Evolutionary conservation across 2,888 invertebrate genomes (phyloP).

Genomic region (Halictus quadricinctus): DNA sequence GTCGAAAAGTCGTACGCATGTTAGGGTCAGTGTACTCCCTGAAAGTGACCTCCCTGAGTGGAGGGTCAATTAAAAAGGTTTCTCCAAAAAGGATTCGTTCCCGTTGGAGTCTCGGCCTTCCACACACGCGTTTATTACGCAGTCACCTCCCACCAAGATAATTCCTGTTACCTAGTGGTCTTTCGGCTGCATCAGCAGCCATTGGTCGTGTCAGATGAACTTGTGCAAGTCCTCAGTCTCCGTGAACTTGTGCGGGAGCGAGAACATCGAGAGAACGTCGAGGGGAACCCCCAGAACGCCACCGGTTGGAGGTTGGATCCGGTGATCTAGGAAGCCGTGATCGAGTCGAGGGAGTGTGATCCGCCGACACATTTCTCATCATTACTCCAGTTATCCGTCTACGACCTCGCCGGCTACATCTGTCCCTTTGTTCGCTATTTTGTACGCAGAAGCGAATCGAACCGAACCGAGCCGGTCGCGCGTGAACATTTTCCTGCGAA

Average conservation of each 20-base stretch:
- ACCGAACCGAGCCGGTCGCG: not conserved
- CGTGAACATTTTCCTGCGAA: conserved; percentile 14
- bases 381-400: not conserved
- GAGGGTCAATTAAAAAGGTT: not conserved
- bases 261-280: not conserved
- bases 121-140: conserved; percentile 53
- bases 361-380: conserved; percentile 14
- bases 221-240: conserved; percentile 30
- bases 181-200: conserved; percentile 58
- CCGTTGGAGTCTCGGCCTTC: not conserved
- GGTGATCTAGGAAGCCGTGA: not conserved
- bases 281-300: conserved; percentile 3
- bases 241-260: conserved; percentile 13
- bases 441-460: not conserved
- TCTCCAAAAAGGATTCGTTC: not conserved
- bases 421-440: not conserved
- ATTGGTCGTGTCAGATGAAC: conserved; percentile 37
- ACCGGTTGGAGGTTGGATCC: conserved; percentile 17
- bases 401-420: not conserved
- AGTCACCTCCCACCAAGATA: conserved; percentile 59
- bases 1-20: not conserved
- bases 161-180: conserved; percentile 66
- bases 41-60: not conserved
- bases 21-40: not conserved
- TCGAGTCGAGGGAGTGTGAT: not conserved